A percentile compares a stretch with the other conserved stretches of the same genome.
phyloP scores from a whole-genome alignment of 2,797 vertebrate species.

The Tokudaia muenninki region DNA sequence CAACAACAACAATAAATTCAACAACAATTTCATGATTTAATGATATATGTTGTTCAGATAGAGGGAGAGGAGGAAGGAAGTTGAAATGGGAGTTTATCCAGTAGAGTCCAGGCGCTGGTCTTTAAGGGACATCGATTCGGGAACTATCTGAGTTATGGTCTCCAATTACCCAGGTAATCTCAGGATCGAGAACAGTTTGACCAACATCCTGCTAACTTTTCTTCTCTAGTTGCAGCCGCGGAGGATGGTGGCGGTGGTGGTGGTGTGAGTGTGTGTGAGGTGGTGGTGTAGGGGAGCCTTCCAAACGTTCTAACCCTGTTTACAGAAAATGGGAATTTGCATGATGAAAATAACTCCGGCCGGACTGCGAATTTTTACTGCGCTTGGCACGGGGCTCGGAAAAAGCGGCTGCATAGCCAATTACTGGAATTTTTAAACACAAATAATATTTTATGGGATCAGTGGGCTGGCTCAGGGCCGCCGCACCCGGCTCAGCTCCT shows the following conservation, averaged over 20 bases:
- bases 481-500: conserved; percentile 86
- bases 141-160: background rate
- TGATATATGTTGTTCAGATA: background rate
- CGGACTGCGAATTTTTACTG: conserved; percentile 90
- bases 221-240: background rate
- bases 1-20: background rate
- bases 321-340: conserved; percentile 91
- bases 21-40: background rate
- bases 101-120: background rate
- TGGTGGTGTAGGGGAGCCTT: background rate
- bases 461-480: conserved; percentile 90
- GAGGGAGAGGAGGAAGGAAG: background rate
- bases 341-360: conserved; percentile 91
- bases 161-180: background rate
- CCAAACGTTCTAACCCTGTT: conserved; percentile 85
- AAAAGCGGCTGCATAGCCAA: conserved; percentile 91
- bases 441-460: conserved; percentile 94
- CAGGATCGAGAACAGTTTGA: background rate
- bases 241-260: background rate
- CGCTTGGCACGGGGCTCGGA: conserved; percentile 90
- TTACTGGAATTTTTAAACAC: conserved; percentile 93
- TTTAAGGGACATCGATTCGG: background rate
- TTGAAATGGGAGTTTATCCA: background rate
- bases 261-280: background rate
- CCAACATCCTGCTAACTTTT: background rate